These are phyloP conservation scores for Acanthosepion esculentum DNA, from an alignment of 2,888 invertebrate species.

Conservation along the genomic window DNA sequence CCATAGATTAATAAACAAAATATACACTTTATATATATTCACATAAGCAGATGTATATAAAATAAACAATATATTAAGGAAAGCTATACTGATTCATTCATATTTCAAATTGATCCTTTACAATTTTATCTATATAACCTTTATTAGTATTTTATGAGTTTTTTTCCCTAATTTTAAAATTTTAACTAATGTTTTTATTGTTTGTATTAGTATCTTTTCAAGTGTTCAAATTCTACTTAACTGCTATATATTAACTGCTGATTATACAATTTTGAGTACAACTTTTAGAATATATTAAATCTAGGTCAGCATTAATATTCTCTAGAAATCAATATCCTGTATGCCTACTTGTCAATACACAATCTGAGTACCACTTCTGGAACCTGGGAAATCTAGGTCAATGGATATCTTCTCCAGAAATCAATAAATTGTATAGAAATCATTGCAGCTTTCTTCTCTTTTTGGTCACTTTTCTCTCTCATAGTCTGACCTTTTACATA, in stretches of 20 bases:
- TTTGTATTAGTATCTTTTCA: not conserved
- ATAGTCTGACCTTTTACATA: constrained; percentile 33
- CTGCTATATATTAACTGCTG: constrained; percentile 33
- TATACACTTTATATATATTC: not conserved
- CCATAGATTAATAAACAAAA: not conserved
- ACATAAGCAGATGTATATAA: not conserved
- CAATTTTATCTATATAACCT: not conserved
- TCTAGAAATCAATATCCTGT: constrained; percentile 33
- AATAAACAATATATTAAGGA: not conserved
- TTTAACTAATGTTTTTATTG: not conserved
- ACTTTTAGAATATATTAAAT: not conserved
- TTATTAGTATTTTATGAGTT: not conserved
- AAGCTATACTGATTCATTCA: not conserved
- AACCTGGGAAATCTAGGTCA: constrained; percentile 14
- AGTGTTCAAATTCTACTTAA: not conserved
- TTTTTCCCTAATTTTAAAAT: not conserved
- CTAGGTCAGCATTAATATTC: constrained; percentile 6
- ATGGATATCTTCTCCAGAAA: constrained; percentile 33
- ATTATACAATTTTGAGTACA: not conserved
- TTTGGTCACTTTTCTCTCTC: not conserved
- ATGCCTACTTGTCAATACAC: constrained; percentile 22
- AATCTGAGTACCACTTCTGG: constrained; percentile 33
- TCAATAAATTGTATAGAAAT: constrained; percentile 33
- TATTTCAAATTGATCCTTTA: not conserved
- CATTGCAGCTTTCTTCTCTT: constrained; percentile 33